Conservation (phyloP, 2,113 vertebrate species). For the Ptilorrhoa leucosticta region DNA sequence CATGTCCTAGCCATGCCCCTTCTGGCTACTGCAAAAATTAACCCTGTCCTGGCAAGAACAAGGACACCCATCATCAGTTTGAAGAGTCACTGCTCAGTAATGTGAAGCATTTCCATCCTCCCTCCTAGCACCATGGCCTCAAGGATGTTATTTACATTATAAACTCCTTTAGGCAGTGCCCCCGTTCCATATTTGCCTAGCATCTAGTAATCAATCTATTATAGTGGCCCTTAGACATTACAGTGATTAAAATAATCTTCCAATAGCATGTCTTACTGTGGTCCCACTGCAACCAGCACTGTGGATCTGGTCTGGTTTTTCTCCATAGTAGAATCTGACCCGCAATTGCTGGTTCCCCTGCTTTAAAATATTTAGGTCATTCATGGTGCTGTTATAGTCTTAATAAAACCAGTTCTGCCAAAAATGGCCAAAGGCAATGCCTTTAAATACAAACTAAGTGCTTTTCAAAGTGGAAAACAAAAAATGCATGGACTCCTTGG, state of each 20-base stretch:
- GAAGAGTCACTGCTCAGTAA: neutral
- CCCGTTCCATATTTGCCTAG: neutral
- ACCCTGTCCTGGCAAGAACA: neutral
- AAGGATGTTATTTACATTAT: neutral
- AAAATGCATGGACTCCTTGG: neutral
- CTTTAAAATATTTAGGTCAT: neutral
- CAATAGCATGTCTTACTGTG: neutral
- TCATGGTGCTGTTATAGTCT: neutral
- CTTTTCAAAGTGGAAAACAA: neutral
- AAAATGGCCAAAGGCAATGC: neutral
- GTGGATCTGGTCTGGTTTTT: neutral
- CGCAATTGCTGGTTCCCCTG: neutral
- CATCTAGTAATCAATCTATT: neutral
- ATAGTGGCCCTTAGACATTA: neutral
- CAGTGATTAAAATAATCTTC: neutral
- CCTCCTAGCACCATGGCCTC: neutral
- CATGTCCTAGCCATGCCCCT: neutral
- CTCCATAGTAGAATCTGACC: neutral
- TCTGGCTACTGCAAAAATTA: neutral
- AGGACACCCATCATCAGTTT: neutral
- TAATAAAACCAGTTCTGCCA: neutral
- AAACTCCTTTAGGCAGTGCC: neutral
- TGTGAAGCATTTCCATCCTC: neutral
- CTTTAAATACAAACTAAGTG: neutral
- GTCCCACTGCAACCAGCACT: neutral